Evolutionary conservation across 2,113 vertebrate species (phyloP), one percentile per base, ranked within the genome.

Genomic region (Semicossyphus pulcher): DNA sequence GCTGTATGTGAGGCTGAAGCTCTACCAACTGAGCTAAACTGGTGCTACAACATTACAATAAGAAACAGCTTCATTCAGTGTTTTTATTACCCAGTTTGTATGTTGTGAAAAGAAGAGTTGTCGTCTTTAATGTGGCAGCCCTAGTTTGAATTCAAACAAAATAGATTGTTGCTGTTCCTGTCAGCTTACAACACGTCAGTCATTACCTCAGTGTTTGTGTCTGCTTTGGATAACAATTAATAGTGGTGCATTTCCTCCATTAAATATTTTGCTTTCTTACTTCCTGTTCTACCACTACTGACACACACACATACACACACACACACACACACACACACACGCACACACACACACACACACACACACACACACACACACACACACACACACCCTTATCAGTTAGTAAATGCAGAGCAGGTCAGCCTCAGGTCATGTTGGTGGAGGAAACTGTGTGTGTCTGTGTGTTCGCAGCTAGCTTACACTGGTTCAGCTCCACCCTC

Each of bases 401-500:
- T 44, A 8, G 41, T 9, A 44, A 44, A 44, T 44, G 41, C 41
- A 44, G 41, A 44, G 41, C 18, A 44, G 41, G 41, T 44, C 41
- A 44, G 41, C 41, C 18, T 44, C 41, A 44, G 41, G 41, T 44
- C 18, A n/a, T n/a, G n/a, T n/a, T n/a, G n/a, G n/a, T n/a, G n/a
- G n/a, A n/a, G n/a, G n/a, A n/a, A n/a, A n/a, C n/a, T 37, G 52
- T 53, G 29, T 41, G 51, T 53, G 21, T 31, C n/a, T 56, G 44
- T 63, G 48, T 72, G 47, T 67, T 12, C 52, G 15, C 49, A 9
- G 28, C 48, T 48, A 51, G 26, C 61, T 45, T 32, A 49, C 44
- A 58, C 18, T 67, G 44, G 51, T 57, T 68, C 7, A 1, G 63
- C 76, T 62, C 42, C 80, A 81, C 84, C 84, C 78, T 72, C 68